These are phyloP conservation scores for Carassius auratus DNA, from an alignment of 2,113 vertebrate genomes.

Conservation along the genomic window DNA sequence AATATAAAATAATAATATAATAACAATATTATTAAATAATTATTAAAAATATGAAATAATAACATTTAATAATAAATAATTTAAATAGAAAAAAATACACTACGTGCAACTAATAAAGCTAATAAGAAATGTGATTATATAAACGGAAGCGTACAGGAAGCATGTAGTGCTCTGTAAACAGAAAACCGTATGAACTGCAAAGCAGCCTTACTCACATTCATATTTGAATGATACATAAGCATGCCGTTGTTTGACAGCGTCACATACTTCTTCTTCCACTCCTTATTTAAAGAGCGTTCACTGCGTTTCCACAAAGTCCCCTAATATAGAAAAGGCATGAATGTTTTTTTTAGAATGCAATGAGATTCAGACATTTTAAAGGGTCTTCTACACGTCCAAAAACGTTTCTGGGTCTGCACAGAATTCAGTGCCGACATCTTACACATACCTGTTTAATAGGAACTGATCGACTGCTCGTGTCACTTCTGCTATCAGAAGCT, in stretches of 20 bases:
- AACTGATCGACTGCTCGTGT: slow-evolving; percentile 79
- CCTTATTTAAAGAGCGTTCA: slow-evolving; percentile 94
- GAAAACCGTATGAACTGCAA: neutral
- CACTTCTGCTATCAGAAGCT: slow-evolving; percentile 82
- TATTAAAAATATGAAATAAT: too few species aligned
- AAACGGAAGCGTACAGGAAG: neutral
- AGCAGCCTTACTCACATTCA: slow-evolving; percentile 77
- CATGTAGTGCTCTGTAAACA: neutral
- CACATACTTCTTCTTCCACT: slow-evolving; percentile 98
- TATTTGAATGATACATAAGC: slow-evolving; percentile 90
- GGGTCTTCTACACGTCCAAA: neutral
- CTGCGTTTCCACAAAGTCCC: slow-evolving; percentile 92
- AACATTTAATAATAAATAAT: too few species aligned
- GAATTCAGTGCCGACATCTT: neutral
- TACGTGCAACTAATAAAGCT: too few species aligned
- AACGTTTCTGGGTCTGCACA: neutral
- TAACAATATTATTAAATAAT: too few species aligned
- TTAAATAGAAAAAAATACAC: too few species aligned
- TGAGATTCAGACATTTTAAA: neutral
- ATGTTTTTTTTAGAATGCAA: neutral
- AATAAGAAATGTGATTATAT: neutral
- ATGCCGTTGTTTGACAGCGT: slow-evolving; percentile 90
- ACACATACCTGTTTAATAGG: slow-evolving; percentile 88
- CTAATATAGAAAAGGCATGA: slow-evolving; percentile 66
- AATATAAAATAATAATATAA: too few species aligned